These are phyloP conservation scores for Sesia bembeciformis DNA, from an alignment of 2,888 invertebrate genomes.

Conservation along the genomic window DNA sequence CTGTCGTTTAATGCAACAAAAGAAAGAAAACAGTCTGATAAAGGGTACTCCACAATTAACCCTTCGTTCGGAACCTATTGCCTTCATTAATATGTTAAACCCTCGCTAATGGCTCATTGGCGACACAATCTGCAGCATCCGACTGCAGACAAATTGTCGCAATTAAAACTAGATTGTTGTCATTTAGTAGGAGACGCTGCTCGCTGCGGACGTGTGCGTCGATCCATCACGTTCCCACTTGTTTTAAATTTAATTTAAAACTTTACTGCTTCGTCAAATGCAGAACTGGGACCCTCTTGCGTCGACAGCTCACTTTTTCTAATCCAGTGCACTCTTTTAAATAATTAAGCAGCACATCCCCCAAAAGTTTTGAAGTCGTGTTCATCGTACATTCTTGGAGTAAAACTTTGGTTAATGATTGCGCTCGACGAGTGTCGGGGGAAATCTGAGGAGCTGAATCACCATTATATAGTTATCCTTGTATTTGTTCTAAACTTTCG, in stretches of 20 bases:
- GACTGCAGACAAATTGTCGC: constrained; percentile 35
- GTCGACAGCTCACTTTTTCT: constrained; percentile 32
- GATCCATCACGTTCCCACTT: constrained; percentile 30
- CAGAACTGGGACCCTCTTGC: constrained; percentile 22
- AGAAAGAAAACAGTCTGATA: constrained; percentile 39
- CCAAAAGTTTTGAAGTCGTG: constrained; percentile 17
- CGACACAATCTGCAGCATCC: constrained; percentile 28
- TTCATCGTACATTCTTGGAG: constrained; percentile 13
- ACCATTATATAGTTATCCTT: constrained; percentile 13
- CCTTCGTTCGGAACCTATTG: neutral
- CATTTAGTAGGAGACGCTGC: constrained; percentile 27
- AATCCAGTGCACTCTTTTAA: constrained; percentile 38
- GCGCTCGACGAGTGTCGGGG: constrained; percentile 31
- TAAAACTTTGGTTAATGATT: constrained; percentile 39
- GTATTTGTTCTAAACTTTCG: constrained; percentile 18
- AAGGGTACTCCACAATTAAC: constrained; percentile 3
- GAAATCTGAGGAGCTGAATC: constrained; percentile 34
- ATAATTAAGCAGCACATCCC: constrained; percentile 27
- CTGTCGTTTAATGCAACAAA: constrained; percentile 11
- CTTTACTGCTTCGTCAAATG: constrained; percentile 50
- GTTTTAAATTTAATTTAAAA: constrained; percentile 53
- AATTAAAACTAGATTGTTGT: constrained; percentile 53
- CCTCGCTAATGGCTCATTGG: constrained; percentile 20
- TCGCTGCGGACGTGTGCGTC: constrained; percentile 23
- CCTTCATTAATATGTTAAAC: constrained; percentile 28